Evolutionary conservation across 2,888 invertebrate genomes (phyloP), one percentile per base, ranked within the genome.

Genomic region (Drosophila prolongata): DNA sequence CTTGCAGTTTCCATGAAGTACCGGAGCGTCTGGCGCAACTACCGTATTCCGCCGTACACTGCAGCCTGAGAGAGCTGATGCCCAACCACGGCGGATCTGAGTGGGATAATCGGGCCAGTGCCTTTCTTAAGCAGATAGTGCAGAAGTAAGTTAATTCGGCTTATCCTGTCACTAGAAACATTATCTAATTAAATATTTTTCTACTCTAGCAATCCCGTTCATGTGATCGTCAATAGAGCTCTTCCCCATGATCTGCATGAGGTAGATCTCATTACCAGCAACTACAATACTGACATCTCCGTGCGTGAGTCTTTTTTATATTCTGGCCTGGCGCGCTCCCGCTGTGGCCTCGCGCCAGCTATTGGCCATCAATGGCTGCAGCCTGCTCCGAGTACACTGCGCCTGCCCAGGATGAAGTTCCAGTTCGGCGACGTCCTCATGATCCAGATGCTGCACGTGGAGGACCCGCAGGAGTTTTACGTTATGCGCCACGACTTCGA

Each of bases 391-490:
- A 11, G 40, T 1, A 9, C 35, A 1, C 74, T 74, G n/a, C 57
- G 46, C 19, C 37, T 86, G 4, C 50, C 65, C 6, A 59, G 30
- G n/a, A 43, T 27, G 55, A 3, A 46, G 1, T 14, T 38, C 0
- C 16, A 50, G 5, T 46, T 54, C 3, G 89, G 89, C 0, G 83
- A 90, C 30, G 70, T 87, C 11, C 57, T 90, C 52, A 90, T 93
- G 13, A 94, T 95, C 0, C 90, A 93, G 61, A 91, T 96, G 46
- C 93, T 94, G 0, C 93, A 94, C 74, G 92, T 95, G 1, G 92
- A 94, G 27, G 94, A 94, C 87, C 96, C 96, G 0, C 93, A 94
- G 78, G 93, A 94, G 67, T 95, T 97, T 89, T 96, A 93, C 89
- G 94, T 95, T 0, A 94, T 95, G 65, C 59, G 62, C 0, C 66